Percentiles rank a stretch among this genome's conserved stretches.
These are phyloP conservation scores for Bubalus kerabau DNA, from an alignment of 2,113 vertebrate species.

Conservation along the genomic window DNA sequence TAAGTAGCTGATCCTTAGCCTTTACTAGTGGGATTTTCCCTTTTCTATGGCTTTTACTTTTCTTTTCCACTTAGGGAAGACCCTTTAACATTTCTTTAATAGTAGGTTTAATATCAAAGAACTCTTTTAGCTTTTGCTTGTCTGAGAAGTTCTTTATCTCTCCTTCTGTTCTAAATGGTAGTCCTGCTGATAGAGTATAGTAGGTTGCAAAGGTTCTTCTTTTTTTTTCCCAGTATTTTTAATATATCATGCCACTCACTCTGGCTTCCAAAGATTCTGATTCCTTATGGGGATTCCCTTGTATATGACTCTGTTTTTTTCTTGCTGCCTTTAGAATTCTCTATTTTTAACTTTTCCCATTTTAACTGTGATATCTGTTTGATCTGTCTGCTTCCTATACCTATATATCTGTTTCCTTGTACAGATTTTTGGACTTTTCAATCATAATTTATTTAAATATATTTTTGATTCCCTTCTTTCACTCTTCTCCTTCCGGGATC, in stretches of 20 bases:
- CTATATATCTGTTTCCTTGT: background rate
- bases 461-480: background rate
- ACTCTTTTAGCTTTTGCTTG: background rate
- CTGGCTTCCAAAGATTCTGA: background rate
- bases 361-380: background rate
- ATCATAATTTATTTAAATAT: background rate
- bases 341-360: background rate
- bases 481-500: background rate
- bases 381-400: background rate
- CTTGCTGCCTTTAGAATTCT: background rate
- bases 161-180: background rate
- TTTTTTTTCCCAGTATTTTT: background rate
- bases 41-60: background rate
- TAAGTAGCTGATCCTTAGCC: background rate
- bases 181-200: background rate
- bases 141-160: background rate
- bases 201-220: background rate
- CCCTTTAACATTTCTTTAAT: background rate
- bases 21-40: background rate
- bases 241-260: background rate
- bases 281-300: background rate
- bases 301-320: background rate
- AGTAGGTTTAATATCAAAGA: background rate
- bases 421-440: background rate
- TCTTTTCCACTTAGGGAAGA: background rate